Evolutionary conservation across 2,888 invertebrate genomes (phyloP), one percentile per base, ranked within the genome.

Genomic region (Orthosia gothica): DNA sequence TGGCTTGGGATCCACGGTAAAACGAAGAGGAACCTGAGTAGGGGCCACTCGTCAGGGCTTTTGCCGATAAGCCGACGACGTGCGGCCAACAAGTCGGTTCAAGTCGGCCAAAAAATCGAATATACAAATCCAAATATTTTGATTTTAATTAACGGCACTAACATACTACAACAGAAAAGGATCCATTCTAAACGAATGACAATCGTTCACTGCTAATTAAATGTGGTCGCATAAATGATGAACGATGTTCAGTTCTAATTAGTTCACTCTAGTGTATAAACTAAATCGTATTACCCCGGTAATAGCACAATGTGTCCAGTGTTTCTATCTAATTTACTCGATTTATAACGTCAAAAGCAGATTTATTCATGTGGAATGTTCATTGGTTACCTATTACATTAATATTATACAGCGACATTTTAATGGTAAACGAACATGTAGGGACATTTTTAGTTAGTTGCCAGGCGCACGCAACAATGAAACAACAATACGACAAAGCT

Each of bases 141-240:
- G 7, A 40, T 40, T 40, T 40, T 40, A 40, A 9, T n/a, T 52
- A 52, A 13, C n/a, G 0, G 32, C 11, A 16, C 16, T 3, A 16
- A 16, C 20, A 58, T 1, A 23, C 18, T 45, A 45, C 45, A 45
- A 2, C 15, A 15, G 11, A 40, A 3, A 2, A 1, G 3, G 11
- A 12, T 40, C 18, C 16, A 45, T 70, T 70, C 26, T 26, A 18
- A 40, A 47, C 72, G 52, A 76, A 71, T 47, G 76, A n/a, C 55
- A 61, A 45, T 64, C 45, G 58, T 64, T 74, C 16, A 54, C 55
- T 50, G 26, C 13, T 45, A 66, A 76, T 81, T 54, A 66, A 71
- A 70, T 81, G 61, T 66, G 62, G 26, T 58, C n/a, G 49, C 20
- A 55, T 52, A 20, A 81, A 81, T 81, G 32, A 64, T 75, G 59